These are phyloP conservation scores for Bryconaethiops microstoma DNA, from an alignment of 2,797 vertebrate species.

Conservation along the genomic window DNA sequence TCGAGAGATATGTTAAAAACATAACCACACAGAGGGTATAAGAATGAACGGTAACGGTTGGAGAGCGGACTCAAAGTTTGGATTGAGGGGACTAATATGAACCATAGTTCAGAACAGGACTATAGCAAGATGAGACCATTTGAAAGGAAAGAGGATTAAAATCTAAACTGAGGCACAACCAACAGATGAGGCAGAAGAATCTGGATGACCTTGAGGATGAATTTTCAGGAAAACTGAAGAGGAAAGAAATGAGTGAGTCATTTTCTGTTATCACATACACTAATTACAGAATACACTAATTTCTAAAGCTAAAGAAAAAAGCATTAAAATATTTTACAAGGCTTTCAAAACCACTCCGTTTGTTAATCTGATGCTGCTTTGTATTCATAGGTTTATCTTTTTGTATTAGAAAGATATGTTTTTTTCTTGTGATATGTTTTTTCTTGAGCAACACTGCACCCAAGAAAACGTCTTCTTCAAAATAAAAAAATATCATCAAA, in stretches of 20 bases:
- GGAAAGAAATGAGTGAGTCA: not conserved
- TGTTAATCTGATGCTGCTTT: not conserved
- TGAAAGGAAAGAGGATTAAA: not conserved
- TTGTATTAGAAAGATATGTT: too few species aligned
- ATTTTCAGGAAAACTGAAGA: not conserved
- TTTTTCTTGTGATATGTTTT: too few species aligned
- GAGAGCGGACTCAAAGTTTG: conserved; percentile 26
- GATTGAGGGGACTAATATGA: conserved; percentile 13
- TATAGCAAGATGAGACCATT: not conserved
- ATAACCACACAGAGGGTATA: conserved; percentile 37
- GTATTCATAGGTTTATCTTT: not conserved
- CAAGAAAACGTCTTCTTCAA: not conserved
- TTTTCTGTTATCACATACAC: not conserved
- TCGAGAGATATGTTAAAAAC: conserved; percentile 71
- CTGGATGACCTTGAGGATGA: not conserved
- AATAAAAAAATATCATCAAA: not conserved
- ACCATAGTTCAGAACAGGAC: not conserved
- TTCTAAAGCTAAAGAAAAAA: not conserved
- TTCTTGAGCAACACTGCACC: not conserved
- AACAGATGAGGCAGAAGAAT: not conserved
- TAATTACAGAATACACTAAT: not conserved
- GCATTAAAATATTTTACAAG: not conserved
- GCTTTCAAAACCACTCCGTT: not conserved
- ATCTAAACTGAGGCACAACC: not conserved
- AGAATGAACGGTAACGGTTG: conserved; percentile 24